Base-by-base conservation (phyloP, 92 coral and sea anemone genomes). In the Phenganax subtilis region DNA sequence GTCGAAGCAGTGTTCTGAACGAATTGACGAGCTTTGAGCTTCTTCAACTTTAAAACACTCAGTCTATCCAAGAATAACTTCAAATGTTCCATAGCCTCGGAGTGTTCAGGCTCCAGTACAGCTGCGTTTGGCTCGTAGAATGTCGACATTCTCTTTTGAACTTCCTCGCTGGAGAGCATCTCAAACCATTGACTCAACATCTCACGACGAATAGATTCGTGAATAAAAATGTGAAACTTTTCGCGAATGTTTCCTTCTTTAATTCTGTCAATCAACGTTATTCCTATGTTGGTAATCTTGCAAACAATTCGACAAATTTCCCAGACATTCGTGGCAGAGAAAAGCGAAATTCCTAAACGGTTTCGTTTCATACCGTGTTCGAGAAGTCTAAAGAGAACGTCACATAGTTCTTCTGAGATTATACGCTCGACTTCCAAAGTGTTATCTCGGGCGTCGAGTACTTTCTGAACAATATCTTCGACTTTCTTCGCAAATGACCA, bases 151-250 rank as follows among this genome's bases (percentile, higher is more conserved):
- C 30, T 37, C 56, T 51, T 69, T 57, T 63, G 73, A 52, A 79
- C 74, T 6, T 65, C 27, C 53, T 51, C 60, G 12, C 69, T 54
- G 59, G 44, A 27, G 29, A 79, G 74, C 47, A 59, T 44, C 74
- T 79, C 83, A 65, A 79, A 79, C 83, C 83, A 79, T 28, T 52
- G 58, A 51, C 74, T 54, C 1, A 79, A 60, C 20, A 31, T 20
- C 20, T 62, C 11, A 10, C 44, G 17, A 25, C 62, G 73, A n/a
- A 62, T 20, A 29, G 60, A 79, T 8, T 28, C 74, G 83, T 29
- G 51, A 16, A 62, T 55, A 63, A 79, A 51, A 1, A 60, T 12
- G 11, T 12, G 51, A 54, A 79, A 53, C 58, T 73, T 53, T 12
- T 73, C 58, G 0, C 30, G 53, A 68, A 68, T 68, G 16, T 53